Evolutionary conservation across 1,140 invertebrate species (phyloP), one percentile per base, ranked within the genome.

Genomic region (Chironomus tepperi): DNA sequence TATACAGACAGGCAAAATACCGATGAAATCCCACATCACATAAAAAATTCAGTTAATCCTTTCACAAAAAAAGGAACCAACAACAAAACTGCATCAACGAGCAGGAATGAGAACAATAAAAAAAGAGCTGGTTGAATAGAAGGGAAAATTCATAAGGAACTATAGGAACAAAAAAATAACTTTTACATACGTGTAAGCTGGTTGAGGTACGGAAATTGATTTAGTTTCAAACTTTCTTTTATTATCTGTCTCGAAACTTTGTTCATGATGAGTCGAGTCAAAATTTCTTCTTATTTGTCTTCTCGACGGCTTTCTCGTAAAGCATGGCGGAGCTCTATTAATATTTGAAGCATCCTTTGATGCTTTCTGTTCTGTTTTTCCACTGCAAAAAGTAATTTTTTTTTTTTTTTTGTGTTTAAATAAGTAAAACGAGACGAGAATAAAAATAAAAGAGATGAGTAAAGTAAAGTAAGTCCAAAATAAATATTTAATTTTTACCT

Each of bases 271-370:
- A 77, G 84, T 82, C 47, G 89, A 88, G 82, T 93, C 91, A 74
- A 91, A 87, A 75, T 90, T 86, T 75, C 93, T 87, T 76, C 94
- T 86, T 77, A 92, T 89, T 79, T 93, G 92, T 76, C 95, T 86
- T 77, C 93, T 87, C 76, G 95, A 97, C 7, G 95, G 93, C n/a
- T 91, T 93, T 77, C 96, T 87, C 65, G 91, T 90, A 80, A 98
- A 97, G 64, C 89, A 85, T 43, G 94, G 93, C 73, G 93, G 92
- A 16, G 91, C 87, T 73, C 89, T 85, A 73, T 85, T 81, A 73
- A 87, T 84, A 76, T 86, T 83, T 75, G 84, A 85, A 80, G 86
- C 84, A 84, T 90, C 84, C 83, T 85, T 78, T 18, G 85, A 84
- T 42, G 86, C 85, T 79, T 88, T 86, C 81, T 89, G 88, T 78